Base-by-base conservation (phyloP, 2,888 invertebrate genomes). In the Druceiella hillmani region DNA sequence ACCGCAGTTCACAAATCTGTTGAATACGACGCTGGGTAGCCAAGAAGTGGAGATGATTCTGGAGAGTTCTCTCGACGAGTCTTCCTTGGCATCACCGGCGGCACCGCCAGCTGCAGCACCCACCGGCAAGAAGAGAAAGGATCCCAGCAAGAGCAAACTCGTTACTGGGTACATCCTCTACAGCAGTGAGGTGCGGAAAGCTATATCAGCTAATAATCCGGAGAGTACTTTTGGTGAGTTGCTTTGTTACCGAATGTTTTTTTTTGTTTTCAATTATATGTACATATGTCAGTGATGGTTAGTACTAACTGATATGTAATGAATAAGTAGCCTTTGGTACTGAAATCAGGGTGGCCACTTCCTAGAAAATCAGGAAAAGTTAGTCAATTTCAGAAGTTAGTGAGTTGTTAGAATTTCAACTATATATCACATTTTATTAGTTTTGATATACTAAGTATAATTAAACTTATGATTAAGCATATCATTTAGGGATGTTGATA, bases 161-260 rank as follows among this genome's bases (percentile, higher is more conserved):
- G 87, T 89, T 53, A 97, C 95, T 42, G 98, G 98, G 5, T 99
- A 99, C 72, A 98, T 99, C 51, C 76, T 99, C 42, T 99, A 95
- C 71, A 95, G 98, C 26, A 89, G 95, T 56, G 98, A 99, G 69
- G 86, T 93, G 31, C 78, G 99, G 37, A 92, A 93, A 62, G 81
- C 83, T 36, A 89, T 98, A 47, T 86, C 92, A 46, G 86, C 89
- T 51, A 91, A 87, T 58, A 93, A 98, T 69, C 98, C 98, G 1
- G 93, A 92, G 43, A 83, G 89, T 37, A 83, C 86, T 3, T 99
- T 99, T 64, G 98, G 98, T 55, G 78, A 88, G 72, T 81, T 80
- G 17, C 13, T 15, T 22, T 22, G 13, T 52, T 81, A 81, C 59
- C 74, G 80, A 53, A 75, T 83, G 54, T 83, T 85, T 52, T 83